A percentile compares a stretch with the other conserved stretches of the same genome.
Conservation (phyloP, 2,113 vertebrate genomes). For the Gracilinanus agilis region DNA sequence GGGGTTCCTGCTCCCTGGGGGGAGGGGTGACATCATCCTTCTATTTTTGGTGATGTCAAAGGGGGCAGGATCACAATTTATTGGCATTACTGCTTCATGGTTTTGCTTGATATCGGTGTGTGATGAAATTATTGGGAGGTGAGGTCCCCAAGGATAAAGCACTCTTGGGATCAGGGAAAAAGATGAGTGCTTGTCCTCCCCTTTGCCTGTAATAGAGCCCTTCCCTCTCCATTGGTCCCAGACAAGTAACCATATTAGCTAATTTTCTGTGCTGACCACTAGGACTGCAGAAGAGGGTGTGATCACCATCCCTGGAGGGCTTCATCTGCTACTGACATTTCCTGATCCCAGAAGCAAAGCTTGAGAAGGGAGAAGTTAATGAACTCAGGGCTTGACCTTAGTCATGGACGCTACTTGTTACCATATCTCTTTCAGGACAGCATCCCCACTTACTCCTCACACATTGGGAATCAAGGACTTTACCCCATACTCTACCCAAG, state of each 20-base stretch:
- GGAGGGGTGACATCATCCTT: neutral
- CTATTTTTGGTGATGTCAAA: neutral
- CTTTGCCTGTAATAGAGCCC: neutral
- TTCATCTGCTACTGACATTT: neutral
- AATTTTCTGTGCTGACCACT: neutral
- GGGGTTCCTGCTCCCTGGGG: neutral
- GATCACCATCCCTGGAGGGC: neutral
- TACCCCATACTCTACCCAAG: neutral
- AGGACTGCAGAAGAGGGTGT: neutral
- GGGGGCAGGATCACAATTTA: neutral
- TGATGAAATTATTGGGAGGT: neutral
- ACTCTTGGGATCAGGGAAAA: neutral
- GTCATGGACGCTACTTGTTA: neutral
- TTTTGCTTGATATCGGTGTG: neutral
- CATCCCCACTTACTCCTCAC: neutral
- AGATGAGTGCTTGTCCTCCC: neutral
- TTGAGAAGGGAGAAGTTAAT: slow-evolving; percentile 32
- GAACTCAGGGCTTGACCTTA: neutral
- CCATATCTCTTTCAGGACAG: slow-evolving; percentile 13
- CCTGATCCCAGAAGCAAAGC: slow-evolving; percentile 31
- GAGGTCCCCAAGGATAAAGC: slow-evolving; percentile 13
- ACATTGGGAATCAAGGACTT: neutral
- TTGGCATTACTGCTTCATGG: neutral
- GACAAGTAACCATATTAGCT: neutral
- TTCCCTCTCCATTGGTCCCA: neutral